phyloP scores from a whole-genome alignment of 1,140 invertebrate genomes.

The Heliconius hewitsoni region DNA sequence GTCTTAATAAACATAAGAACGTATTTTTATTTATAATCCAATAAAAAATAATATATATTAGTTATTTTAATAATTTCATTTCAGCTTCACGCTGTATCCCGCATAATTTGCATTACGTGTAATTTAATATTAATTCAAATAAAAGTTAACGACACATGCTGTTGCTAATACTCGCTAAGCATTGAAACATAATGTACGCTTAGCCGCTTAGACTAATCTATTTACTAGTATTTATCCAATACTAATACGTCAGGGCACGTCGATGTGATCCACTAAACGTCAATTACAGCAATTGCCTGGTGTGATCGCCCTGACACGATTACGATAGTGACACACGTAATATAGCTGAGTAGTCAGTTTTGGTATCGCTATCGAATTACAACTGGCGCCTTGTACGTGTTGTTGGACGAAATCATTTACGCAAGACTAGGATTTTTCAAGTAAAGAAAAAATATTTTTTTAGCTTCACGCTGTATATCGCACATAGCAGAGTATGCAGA shows the following conservation, averaged over 20 bases:
- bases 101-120: not conserved
- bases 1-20: no score
- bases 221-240: conserved; percentile 31
- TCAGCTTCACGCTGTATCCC: no score
- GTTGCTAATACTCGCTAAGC: conserved; percentile 9
- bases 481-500: no score
- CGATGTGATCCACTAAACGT: conserved; percentile 46
- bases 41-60: no score
- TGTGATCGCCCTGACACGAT: conserved; percentile 41
- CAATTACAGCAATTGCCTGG: conserved; percentile 48
- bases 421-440: no score
- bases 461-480: no score
- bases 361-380: not conserved
- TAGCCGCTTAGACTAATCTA: conserved; percentile 33
- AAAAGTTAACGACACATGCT: not conserved
- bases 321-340: conserved; percentile 36
- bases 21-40: no score
- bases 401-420: not conserved
- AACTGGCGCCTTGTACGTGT: not conserved
- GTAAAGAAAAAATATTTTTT: no score
- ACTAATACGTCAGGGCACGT: conserved; percentile 17
- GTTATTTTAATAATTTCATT: no score
- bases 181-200: conserved; percentile 11
- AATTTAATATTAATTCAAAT: not conserved
- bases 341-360: conserved; percentile 15